Percentiles rank a stretch among this genome's conserved stretches.
These are phyloP conservation scores for Sebastes kiyomatsui DNA, from an alignment of 2,797 vertebrate species.

Conservation along the genomic window DNA sequence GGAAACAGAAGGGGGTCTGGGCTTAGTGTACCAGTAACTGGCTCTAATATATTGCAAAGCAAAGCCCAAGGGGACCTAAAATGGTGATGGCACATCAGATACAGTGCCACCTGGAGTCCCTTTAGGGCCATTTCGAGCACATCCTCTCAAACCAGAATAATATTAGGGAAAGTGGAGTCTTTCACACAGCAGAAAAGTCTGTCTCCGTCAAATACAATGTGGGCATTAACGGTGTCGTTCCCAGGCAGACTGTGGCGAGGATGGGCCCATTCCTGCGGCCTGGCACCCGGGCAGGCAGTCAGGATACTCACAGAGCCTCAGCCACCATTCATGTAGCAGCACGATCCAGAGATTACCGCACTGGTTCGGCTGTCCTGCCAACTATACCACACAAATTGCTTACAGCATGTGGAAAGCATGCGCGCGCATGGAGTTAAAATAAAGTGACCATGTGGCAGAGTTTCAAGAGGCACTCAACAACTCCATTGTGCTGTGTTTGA, in stretches of 20 bases:
- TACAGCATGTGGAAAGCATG: conserved; percentile 86
- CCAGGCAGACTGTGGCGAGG: conserved; percentile 56
- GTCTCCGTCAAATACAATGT: conserved; percentile 34
- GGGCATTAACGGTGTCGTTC: conserved; percentile 52
- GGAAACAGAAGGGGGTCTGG: not conserved
- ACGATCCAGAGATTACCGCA: conserved; percentile 80
- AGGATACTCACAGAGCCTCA: conserved; percentile 62
- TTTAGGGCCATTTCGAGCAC: not conserved
- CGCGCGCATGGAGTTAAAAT: conserved; percentile 58
- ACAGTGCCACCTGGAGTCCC: not conserved
- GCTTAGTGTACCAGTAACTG: not conserved
- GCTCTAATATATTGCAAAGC: not conserved
- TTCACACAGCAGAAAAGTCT: not conserved
- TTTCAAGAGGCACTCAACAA: conserved; percentile 70
- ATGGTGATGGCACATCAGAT: not conserved
- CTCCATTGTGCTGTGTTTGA: conserved; percentile 65
- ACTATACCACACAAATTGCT: conserved; percentile 73
- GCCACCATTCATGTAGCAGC: conserved; percentile 77
- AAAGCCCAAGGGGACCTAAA: not conserved
- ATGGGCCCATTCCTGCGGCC: conserved; percentile 67
- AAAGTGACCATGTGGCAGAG: conserved; percentile 59
- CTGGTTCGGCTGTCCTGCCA: conserved; percentile 67
- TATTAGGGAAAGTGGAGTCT: not conserved
- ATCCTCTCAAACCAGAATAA: not conserved
- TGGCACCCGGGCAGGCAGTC: conserved; percentile 62